Conservation (phyloP, 2,113 vertebrate genomes). For the Apodemus sylvaticus region DNA sequence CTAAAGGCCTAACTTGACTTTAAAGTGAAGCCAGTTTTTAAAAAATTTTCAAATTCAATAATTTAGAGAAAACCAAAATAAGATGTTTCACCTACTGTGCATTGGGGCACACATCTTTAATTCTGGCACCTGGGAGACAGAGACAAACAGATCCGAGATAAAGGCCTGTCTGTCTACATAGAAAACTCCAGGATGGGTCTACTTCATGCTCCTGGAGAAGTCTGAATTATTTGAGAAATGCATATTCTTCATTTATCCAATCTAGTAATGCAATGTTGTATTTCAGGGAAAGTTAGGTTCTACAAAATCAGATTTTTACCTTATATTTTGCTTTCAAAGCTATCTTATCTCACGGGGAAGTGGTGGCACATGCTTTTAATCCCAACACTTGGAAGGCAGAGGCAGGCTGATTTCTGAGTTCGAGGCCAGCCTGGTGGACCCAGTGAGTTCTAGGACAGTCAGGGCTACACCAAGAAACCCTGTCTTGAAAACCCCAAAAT, state of each 20-base stretch:
- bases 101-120: not conserved
- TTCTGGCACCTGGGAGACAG: not conserved
- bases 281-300: not conserved
- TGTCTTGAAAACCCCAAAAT: no score
- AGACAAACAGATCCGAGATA: not conserved
- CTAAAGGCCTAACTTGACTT: not conserved
- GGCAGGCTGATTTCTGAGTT: no score
- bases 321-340: not conserved
- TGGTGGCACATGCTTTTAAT: no score
- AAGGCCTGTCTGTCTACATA: not conserved
- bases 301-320: not conserved
- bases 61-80: not conserved
- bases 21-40: not conserved
- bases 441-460: no score
- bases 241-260: not conserved
- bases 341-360: no score
- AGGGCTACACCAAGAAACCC: no score
- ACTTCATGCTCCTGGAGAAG: not conserved
- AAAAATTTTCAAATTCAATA: not conserved
- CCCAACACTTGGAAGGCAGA: no score
- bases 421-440: no score
- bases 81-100: not conserved
- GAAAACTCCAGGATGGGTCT: not conserved
- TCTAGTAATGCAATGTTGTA: not conserved
- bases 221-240: conserved; percentile 39